Evolutionary conservation across 2,113 vertebrate genomes (phyloP).

Genomic region (Hylia prasina): DNA sequence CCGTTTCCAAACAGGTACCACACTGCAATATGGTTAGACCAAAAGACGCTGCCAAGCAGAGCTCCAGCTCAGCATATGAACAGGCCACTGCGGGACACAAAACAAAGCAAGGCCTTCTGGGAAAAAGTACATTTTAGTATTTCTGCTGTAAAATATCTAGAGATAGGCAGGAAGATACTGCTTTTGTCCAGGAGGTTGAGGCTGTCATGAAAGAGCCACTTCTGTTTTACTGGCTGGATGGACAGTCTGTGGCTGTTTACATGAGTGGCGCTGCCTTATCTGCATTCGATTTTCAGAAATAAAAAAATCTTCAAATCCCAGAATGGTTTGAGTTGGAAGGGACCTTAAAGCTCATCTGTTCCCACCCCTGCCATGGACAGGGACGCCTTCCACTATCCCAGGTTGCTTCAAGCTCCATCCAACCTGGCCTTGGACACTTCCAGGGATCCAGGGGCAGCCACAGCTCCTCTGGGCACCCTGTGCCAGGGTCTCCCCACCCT

Average conservation of each 20-base stretch:
- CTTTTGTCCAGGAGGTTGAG: not conserved
- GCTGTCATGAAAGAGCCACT: not conserved
- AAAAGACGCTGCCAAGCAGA: not conserved
- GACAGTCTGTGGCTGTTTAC: not conserved
- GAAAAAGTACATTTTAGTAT: not conserved
- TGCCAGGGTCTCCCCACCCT: accelerated
- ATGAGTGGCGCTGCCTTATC: not conserved
- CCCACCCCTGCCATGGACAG: not conserved
- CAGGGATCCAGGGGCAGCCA: not conserved
- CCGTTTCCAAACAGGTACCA: not conserved
- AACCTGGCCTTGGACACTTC: not conserved
- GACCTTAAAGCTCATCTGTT: not conserved
- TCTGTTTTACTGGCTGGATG: not conserved
- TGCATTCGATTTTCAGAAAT: not conserved
- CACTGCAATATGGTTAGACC: not conserved
- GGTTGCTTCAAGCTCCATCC: accelerated
- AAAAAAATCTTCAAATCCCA: not conserved
- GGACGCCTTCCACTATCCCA: accelerated
- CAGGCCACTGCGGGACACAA: not conserved
- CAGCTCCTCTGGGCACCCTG: not conserved
- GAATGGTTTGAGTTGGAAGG: not conserved
- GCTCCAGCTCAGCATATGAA: not conserved
- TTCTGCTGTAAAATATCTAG: not conserved
- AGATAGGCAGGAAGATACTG: not conserved
- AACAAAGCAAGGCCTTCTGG: not conserved